Evolutionary conservation across 2,888 invertebrate species (phyloP).

Genomic region (Augiades crinisus): DNA sequence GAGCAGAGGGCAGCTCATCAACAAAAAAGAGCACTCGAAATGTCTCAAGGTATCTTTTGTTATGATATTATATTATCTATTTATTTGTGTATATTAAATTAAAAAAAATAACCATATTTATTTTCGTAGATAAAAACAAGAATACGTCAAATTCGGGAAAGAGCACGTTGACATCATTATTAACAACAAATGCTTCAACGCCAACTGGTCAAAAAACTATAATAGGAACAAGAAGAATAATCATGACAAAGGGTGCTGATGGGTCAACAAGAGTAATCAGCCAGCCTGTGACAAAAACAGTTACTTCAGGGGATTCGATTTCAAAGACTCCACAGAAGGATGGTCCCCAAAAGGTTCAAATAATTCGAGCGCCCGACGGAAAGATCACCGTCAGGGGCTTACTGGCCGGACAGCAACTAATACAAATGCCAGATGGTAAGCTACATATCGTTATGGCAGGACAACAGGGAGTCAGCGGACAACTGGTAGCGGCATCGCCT

Average conservation of each 20-base stretch:
- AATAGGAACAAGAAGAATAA: conserved; percentile 84
- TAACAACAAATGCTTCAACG: conserved; percentile 74
- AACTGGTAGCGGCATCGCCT: conserved; percentile 63
- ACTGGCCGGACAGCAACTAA: conserved; percentile 94
- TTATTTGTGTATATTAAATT: neutral
- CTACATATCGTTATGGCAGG: conserved; percentile 90
- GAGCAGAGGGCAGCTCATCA: conserved; percentile 94
- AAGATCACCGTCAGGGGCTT: conserved; percentile 95
- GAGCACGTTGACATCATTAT: conserved; percentile 84
- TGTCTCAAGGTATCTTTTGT: conserved; percentile 80
- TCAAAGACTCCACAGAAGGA: conserved; percentile 61
- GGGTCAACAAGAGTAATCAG: conserved; percentile 84
- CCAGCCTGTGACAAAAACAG: conserved; percentile 66
- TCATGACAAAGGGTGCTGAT: conserved; percentile 88
- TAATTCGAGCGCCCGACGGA: conserved; percentile 94
- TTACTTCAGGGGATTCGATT: conserved; percentile 61
- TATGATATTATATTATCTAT: neutral
- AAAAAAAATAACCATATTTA: neutral
- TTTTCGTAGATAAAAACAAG: conserved; percentile 64
- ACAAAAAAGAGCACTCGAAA: conserved; percentile 89
- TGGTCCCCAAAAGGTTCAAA: conserved; percentile 90
- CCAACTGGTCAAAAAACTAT: conserved; percentile 84
- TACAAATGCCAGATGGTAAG: conserved; percentile 96
- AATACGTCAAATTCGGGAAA: conserved; percentile 79
- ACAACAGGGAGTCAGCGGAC: conserved; percentile 77